phyloP scores from a whole-genome alignment of 2,888 invertebrate genomes.

The Euclidia mi region DNA sequence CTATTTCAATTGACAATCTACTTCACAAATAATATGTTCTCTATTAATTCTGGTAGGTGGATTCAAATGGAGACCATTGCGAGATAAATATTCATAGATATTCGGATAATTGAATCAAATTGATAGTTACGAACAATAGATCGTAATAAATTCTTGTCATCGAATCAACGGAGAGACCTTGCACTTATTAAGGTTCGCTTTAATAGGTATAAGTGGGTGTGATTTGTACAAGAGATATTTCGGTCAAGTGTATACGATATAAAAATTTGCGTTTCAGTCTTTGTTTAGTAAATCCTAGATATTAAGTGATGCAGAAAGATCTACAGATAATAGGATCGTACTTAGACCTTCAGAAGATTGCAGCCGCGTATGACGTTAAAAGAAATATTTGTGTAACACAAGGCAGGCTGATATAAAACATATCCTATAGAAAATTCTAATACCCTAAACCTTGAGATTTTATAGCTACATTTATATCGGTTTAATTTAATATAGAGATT shows the following conservation, averaged over 20 bases:
- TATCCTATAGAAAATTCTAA: no score
- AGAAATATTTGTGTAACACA: no score
- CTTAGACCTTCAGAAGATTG: no score
- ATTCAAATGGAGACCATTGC: constrained; percentile 18
- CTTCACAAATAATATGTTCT: no score
- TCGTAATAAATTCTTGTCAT: constrained; percentile 44
- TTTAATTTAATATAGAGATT: no score
- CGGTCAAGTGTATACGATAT: constrained; percentile 35
- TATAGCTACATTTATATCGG: no score
- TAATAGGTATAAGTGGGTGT: constrained; percentile 37
- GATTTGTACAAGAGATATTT: constrained; percentile 43
- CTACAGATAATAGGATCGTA: neutral
- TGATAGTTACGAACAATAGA: constrained; percentile 31
- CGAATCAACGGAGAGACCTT: constrained; percentile 46
- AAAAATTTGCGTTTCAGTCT: constrained; percentile 9
- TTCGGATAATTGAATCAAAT: constrained; percentile 44
- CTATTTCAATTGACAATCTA: no score
- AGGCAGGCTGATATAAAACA: no score
- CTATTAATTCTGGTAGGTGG: constrained; percentile 4
- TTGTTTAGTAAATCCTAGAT: neutral
- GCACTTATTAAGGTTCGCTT: constrained; percentile 41
- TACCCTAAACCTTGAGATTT: no score
- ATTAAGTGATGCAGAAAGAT: constrained; percentile 4
- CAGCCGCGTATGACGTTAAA: no score
- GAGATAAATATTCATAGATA: constrained; percentile 32